Percentiles rank a stretch among this genome's conserved stretches.
phyloP scores from a whole-genome alignment of 2,888 invertebrate species.

The Alsophila aescularia region DNA sequence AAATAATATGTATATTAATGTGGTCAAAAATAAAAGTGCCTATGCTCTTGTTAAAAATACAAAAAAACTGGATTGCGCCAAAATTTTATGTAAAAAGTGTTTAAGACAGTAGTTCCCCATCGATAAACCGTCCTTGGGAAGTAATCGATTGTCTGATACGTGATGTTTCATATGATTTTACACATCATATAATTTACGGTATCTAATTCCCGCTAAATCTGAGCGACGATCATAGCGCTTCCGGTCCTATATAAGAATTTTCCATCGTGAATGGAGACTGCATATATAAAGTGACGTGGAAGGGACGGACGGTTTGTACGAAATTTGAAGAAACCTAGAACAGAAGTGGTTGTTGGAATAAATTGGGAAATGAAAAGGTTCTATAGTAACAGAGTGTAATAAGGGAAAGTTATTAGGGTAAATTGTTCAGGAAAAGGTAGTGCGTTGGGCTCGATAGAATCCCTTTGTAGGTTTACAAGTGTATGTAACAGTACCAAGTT shows the following conservation, averaged over 20 bases:
- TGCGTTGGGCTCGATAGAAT: background rate
- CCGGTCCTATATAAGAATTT: constrained; percentile 13
- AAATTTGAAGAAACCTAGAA: constrained; percentile 14
- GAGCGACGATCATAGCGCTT: constrained; percentile 4
- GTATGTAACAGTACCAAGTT: too few relatives aligned
- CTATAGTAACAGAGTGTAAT: background rate
- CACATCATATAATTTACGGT: too few relatives aligned
- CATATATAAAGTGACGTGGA: constrained; percentile 18
- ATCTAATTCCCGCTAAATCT: too few relatives aligned
- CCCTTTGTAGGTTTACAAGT: background rate
- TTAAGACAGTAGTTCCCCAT: too few relatives aligned
- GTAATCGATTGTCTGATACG: too few relatives aligned
- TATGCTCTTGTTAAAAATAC: too few relatives aligned
- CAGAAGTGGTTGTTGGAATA: constrained; percentile 1
- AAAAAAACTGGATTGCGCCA: too few relatives aligned
- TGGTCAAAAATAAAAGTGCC: too few relatives aligned
- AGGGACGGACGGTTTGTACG: constrained; percentile 9
- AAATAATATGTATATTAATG: too few relatives aligned
- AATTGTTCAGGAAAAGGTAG: constrained; percentile 9
- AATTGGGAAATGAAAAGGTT: constrained; percentile 14
- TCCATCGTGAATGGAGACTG: constrained; percentile 1
- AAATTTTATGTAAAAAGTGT: too few relatives aligned
- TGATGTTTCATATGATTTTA: too few relatives aligned
- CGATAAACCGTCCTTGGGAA: too few relatives aligned
- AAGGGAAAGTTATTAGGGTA: constrained; percentile 6